Evolutionary conservation across 2,113 vertebrate species (phyloP).

Genomic region (Siniperca knerii): DNA sequence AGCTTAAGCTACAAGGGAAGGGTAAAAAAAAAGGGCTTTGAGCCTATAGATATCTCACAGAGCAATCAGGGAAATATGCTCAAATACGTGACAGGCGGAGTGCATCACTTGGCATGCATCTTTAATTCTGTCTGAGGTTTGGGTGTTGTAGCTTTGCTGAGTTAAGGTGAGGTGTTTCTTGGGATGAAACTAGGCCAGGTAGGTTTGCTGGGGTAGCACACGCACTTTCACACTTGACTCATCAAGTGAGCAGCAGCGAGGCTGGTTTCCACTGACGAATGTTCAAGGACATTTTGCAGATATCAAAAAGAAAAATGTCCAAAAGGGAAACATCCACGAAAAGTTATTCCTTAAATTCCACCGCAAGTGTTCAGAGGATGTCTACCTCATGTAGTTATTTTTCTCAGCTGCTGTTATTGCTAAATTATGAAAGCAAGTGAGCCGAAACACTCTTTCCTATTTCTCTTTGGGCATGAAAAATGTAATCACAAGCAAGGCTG

Average conservation of each 20-base stretch:
- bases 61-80: constrained; percentile 68
- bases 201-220: constrained; percentile 17
- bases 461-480: constrained; percentile 35
- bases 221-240: constrained; percentile 54
- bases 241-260: constrained; percentile 38
- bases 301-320: constrained; percentile 32
- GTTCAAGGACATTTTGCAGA: constrained; percentile 42
- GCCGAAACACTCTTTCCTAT: constrained; percentile 16
- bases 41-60: constrained; percentile 64
- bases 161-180: constrained; percentile 57
- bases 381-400: constrained; percentile 2
- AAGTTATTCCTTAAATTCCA: background rate
- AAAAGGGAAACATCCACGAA: constrained; percentile 12
- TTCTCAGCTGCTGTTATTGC: background rate
- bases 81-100: constrained; percentile 59
- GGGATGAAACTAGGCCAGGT: constrained; percentile 60
- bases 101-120: constrained; percentile 49
- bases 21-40: constrained; percentile 16
- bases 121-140: constrained; percentile 63
- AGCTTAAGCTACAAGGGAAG: constrained; percentile 59
- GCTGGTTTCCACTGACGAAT: constrained; percentile 7
- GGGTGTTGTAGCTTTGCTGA: constrained; percentile 36
- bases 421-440: constrained; percentile 38
- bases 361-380: background rate
- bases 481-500: constrained; percentile 18